Base-by-base conservation (phyloP, 1,140 invertebrate species). In the Grapholita molesta region DNA sequence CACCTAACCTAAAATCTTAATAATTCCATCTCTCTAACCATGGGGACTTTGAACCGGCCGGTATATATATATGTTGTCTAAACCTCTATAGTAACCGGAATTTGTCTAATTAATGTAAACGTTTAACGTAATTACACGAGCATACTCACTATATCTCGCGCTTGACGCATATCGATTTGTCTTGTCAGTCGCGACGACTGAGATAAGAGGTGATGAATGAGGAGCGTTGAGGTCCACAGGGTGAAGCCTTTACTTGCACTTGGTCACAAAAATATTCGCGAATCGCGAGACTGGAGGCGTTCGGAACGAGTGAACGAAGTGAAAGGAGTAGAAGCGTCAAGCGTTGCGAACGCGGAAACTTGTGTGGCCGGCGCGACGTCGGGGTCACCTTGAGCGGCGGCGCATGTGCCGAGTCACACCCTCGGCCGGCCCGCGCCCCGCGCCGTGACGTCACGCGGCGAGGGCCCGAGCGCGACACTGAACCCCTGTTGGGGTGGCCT, bases 401-500 rank as follows among this genome's bases (percentile, higher is more conserved):
- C 88, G 87, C 88, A 90, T 90, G 88, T 90, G 88, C 86, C 85
- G 88, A 89, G 88, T 83, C 86, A 86, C 88, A 90, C 88, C 88
- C 86, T 84, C 88, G 86, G 78, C 70, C 78, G 80, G 77, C 71
- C 64, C 72, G 28, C 68, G 23, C 64, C 42, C 73, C 77, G 68
- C 77, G 7, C 65, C 72, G 76, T 85, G 84, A 89, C 88, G 84
- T 85, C 85, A 86, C 79, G 72, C 74, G 55, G 15, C 55, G 25
- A 61, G 55, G 55, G 55, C 28, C 25, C 55, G 55, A 25, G 55
- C 55, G 24, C 24, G n/a, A 28, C 12, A 7, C 3, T 23, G 24
- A 32, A 30, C 12, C 28, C 28, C 55, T 48, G 42, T 48, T 48
- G 42, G 7, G 18, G 18, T 18, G 42, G 18, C 42, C 42, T 48